These are phyloP conservation scores for Molossus alvarezi DNA, from an alignment of 2,797 vertebrate species.

Conservation along the genomic window DNA sequence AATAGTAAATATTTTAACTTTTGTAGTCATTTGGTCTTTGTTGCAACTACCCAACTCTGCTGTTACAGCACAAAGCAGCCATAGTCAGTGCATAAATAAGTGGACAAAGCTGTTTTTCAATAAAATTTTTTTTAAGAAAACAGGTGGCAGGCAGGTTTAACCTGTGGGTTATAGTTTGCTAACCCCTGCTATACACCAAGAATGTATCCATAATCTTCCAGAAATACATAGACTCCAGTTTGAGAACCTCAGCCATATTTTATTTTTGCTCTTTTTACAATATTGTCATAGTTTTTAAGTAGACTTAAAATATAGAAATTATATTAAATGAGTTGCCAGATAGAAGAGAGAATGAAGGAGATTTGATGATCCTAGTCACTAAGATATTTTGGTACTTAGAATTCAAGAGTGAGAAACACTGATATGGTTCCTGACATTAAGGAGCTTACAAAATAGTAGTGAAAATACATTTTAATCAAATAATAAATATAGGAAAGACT, in stretches of 20 bases:
- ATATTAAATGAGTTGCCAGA: neutral
- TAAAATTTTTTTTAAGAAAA: neutral
- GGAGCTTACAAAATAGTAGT: neutral
- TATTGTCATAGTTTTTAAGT: neutral
- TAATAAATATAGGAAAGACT: neutral
- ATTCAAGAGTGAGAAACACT: neutral
- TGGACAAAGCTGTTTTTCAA: neutral
- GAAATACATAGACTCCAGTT: neutral
- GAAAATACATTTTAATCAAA: neutral
- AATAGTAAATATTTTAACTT: neutral
- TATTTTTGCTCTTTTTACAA: neutral
- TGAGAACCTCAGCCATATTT: neutral
- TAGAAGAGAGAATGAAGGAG: neutral
- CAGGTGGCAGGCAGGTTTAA: neutral
- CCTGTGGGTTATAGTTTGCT: neutral
- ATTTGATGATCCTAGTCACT: neutral
- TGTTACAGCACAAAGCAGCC: neutral
- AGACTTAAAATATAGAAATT: neutral
- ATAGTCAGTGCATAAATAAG: neutral
- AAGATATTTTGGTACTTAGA: neutral
- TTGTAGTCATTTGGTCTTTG: neutral
- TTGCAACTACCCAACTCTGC: neutral
- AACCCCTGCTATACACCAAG: rapidly evolving
- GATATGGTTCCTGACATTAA: neutral
- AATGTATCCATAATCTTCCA: neutral